These are phyloP conservation scores for Diaperis boleti DNA, from an alignment of 2,888 invertebrate genomes.

Conservation along the genomic window DNA sequence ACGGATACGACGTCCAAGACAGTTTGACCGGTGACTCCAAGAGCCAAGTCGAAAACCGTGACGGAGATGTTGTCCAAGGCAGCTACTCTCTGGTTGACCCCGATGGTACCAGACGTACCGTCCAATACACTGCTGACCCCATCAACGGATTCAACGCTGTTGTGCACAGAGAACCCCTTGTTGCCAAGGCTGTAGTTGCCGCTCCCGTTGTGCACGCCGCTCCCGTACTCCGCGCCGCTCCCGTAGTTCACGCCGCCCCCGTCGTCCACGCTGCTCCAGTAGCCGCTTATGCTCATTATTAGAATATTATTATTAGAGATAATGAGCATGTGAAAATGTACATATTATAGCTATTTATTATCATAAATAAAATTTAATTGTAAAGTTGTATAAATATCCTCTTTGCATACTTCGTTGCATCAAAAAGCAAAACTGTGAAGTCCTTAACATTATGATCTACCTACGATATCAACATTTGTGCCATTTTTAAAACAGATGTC, in stretches of 20 bases:
- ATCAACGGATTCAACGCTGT: constrained; percentile 18
- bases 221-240: constrained; percentile 5
- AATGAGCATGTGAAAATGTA: not conserved
- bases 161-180: constrained; percentile 11
- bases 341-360: not conserved
- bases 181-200: constrained; percentile 7
- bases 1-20: constrained; percentile 15
- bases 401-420: too few relatives aligned
- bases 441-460: too few relatives aligned
- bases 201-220: constrained; percentile 8
- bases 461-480: too few relatives aligned
- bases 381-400: too few relatives aligned
- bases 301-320: too few relatives aligned
- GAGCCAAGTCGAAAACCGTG: constrained; percentile 8
- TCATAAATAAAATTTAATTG: not conserved
- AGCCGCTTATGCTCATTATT: not conserved
- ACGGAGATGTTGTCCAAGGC: constrained; percentile 13
- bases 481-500: too few relatives aligned
- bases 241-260: not conserved
- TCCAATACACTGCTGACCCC: constrained; percentile 15
- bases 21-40: constrained; percentile 10
- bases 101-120: constrained; percentile 17
- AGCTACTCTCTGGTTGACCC: constrained; percentile 12
- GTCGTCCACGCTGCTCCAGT: too few relatives aligned
- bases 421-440: too few relatives aligned